Evolutionary conservation across 2,888 invertebrate genomes (phyloP).

Genomic region (Argyresthia albistria): DNA sequence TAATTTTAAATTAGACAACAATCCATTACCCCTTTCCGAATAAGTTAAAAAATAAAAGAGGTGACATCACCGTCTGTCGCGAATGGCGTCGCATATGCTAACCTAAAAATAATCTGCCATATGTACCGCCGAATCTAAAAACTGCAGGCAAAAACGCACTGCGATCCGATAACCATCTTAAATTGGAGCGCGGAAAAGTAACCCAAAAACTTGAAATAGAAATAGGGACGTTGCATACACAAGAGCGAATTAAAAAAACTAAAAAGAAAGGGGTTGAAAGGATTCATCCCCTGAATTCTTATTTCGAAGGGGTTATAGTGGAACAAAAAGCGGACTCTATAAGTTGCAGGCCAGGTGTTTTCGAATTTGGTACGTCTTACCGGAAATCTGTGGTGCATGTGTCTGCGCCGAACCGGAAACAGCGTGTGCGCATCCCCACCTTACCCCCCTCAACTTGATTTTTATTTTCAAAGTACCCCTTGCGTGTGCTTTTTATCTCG

Average conservation of each 20-base stretch:
- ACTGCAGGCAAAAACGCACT: conserved; percentile 35
- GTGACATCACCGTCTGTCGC: conserved; percentile 66
- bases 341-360: conserved; percentile 60
- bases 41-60: conserved; percentile 45
- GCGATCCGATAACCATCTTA: conserved; percentile 33
- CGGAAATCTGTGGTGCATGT: conserved; percentile 67
- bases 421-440: conserved; percentile 44
- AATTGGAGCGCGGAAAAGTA: conserved; percentile 20
- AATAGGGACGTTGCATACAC: conserved; percentile 30
- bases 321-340: conserved; percentile 36
- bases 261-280: conserved; percentile 45
- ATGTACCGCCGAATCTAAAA: conserved; percentile 35
- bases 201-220: conserved; percentile 33
- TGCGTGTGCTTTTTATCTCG: background rate
- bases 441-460: conserved; percentile 18
- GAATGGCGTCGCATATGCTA: conserved; percentile 58
- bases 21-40: conserved; percentile 14
- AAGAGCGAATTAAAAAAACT: conserved; percentile 35
- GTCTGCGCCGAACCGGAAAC: conserved; percentile 57
- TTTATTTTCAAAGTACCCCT: background rate
- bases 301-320: conserved; percentile 44
- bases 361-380: conserved; percentile 47
- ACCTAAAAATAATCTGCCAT: conserved; percentile 60
- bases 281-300: conserved; percentile 41
- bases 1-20: conserved; percentile 25